Evolutionary conservation across 2,888 invertebrate genomes (phyloP).

Genomic region (Parnassius mnemosyne): DNA sequence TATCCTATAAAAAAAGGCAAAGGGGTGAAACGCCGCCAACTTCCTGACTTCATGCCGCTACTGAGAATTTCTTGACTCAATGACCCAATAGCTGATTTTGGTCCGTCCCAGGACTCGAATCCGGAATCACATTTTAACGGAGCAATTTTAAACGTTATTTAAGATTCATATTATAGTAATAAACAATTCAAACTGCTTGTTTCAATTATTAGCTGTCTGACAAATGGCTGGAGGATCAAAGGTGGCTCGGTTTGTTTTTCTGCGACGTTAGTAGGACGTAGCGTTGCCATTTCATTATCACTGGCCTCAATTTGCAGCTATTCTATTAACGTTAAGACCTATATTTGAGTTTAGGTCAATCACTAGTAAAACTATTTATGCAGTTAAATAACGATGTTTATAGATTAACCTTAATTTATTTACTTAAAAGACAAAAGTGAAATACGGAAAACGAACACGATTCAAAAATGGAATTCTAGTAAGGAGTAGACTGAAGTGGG

Average conservation of each 20-base stretch:
- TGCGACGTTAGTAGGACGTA: slow-evolving; percentile 22
- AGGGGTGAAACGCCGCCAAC: too few relatives aligned
- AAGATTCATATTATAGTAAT: too few relatives aligned
- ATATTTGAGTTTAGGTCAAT: slow-evolving; percentile 18
- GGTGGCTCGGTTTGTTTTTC: slow-evolving; percentile 15
- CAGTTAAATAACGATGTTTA: background rate
- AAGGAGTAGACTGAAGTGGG: slow-evolving; percentile 7
- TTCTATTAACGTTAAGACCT: slow-evolving; percentile 12
- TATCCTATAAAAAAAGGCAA: too few relatives aligned
- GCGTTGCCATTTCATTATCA: slow-evolving; percentile 27
- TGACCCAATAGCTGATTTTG: too few relatives aligned
- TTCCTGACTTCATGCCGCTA: too few relatives aligned
- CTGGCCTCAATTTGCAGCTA: slow-evolving; percentile 22
- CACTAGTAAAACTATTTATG: background rate
- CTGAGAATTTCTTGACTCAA: too few relatives aligned
- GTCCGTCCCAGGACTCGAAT: too few relatives aligned
- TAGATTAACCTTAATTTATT: slow-evolving; percentile 3
- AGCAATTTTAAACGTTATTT: too few relatives aligned
- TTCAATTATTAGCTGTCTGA: slow-evolving; percentile 18
- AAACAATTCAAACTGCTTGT: slow-evolving; percentile 10
- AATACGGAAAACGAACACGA: slow-evolving; percentile 5
- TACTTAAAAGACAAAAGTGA: slow-evolving; percentile 9
- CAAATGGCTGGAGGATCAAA: slow-evolving; percentile 19
- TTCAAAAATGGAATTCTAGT: slow-evolving; percentile 18
- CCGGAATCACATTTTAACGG: too few relatives aligned